Base-by-base conservation (phyloP, 2,113 vertebrate species). In the Nerophis lumbriciformis region DNA sequence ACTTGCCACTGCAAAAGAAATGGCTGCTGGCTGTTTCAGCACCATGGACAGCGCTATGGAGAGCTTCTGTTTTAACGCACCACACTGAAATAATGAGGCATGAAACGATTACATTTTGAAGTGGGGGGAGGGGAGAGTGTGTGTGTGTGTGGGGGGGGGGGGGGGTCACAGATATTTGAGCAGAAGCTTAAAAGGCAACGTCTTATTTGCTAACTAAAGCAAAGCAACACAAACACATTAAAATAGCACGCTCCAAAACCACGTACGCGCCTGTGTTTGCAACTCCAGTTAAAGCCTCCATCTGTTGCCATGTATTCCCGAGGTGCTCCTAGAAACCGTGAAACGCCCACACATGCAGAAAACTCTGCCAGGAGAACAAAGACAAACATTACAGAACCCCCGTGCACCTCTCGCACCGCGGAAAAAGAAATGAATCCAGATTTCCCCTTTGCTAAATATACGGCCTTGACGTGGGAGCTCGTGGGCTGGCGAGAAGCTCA, bases 291-390 rank as follows among this genome's bases (percentile, higher is more conserved):
- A 87, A 87, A 86, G 75, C 82, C 83, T 84, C 85, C 84, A 85
- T 89, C 85, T 88, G 86, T 84, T 88, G 75, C 85, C 83, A 88
- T 66, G 76, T 79, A 81, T 86, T 89, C 88, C 87, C 80, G 69
- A 84, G 86, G 85, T 87, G 86, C 84, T 84, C 80, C 80, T 86
- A 57, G 84, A 83, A 84, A 87, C 86, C 83, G 85, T 82, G 80
- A 86, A 45, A 87, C 82, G 62, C 86, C 85, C 80, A 85, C 83
- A 82, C 77, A 61, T 57, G 42, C 59, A 47, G 61, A 79, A 84
- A 87, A 79, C 76, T 85, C 84, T 83, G 83, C 77, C 76, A 86
- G 77, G 78, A 86, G 79, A 90, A 89, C 83, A 88, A 88, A 88
- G 87, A 79, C 85, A 89, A 87, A 87, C 83, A 83, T 84, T 82